Evolutionary conservation across 2,797 vertebrate species (phyloP).

Genomic region (Melanogrammus aeglefinus): DNA sequence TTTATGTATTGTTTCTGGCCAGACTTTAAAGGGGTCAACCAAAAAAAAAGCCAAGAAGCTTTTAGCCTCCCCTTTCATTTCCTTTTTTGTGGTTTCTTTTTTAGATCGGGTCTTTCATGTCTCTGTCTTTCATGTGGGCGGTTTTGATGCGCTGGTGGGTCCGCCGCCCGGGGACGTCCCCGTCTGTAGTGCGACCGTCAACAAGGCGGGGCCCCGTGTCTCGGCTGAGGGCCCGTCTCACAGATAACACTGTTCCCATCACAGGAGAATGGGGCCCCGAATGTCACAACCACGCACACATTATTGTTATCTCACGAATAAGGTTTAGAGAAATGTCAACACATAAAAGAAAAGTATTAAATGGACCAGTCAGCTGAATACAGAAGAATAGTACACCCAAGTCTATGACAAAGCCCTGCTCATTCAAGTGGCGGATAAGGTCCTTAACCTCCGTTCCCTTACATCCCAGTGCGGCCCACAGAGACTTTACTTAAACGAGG

Average conservation of each 20-base stretch:
- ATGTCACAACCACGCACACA: slow-evolving; percentile 40
- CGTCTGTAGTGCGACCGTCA: slow-evolving; percentile 44
- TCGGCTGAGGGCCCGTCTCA: slow-evolving; percentile 27
- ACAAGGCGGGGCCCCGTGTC: slow-evolving; percentile 33
- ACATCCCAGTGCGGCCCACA: neutral
- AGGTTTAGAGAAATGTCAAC: too few relatives aligned
- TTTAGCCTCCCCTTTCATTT: slow-evolving; percentile 22
- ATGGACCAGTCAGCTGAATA: slow-evolving; percentile 4
- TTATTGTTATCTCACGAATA: too few relatives aligned
- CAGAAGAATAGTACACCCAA: neutral
- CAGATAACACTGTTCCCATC: slow-evolving; percentile 58
- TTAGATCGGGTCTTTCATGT: slow-evolving; percentile 20
- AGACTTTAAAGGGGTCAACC: slow-evolving; percentile 31
- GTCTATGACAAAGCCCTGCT: neutral
- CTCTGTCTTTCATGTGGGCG: slow-evolving; percentile 5
- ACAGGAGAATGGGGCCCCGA: slow-evolving; percentile 33
- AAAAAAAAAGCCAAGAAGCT: slow-evolving; percentile 26
- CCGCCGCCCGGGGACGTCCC: slow-evolving; percentile 39
- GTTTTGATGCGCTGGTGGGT: slow-evolving; percentile 17
- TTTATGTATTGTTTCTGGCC: slow-evolving; percentile 30
- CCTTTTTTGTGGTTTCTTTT: neutral
- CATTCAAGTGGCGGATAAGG: neutral
- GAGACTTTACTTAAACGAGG: neutral
- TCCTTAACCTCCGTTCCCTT: neutral
- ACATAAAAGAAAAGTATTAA: slow-evolving; percentile 14